These are phyloP conservation scores for Acleris literana DNA, from an alignment of 2,888 invertebrate genomes.

Conservation along the genomic window DNA sequence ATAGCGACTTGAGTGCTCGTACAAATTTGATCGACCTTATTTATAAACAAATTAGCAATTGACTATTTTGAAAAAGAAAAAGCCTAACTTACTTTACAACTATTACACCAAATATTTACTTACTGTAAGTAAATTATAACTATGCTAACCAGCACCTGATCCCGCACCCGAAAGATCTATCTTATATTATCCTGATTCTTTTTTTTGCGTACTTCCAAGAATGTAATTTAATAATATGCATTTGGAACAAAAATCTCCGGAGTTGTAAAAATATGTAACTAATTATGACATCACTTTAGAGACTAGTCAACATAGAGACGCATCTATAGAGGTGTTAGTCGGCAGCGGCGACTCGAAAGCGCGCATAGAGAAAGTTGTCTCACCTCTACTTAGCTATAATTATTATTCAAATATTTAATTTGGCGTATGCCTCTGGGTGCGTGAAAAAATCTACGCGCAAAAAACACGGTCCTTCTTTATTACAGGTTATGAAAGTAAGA, in stretches of 20 bases:
- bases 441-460: conserved; percentile 5
- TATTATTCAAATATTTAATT: conserved; percentile 37
- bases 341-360: conserved; percentile 21
- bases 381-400: conserved; percentile 33
- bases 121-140: too few relatives aligned
- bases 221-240: neutral
- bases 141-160: too few relatives aligned
- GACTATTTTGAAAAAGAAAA: too few relatives aligned
- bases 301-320: neutral
- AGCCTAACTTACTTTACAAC: too few relatives aligned
- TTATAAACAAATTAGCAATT: too few relatives aligned
- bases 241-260: neutral
- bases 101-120: too few relatives aligned
- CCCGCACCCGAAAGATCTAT: too few relatives aligned
- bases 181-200: neutral
- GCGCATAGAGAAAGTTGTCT: conserved; percentile 35
- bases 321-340: conserved; percentile 7
- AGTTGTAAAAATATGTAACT: conserved; percentile 20
- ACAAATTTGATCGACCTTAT: too few relatives aligned
- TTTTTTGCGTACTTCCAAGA: neutral
- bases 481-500: conserved; percentile 16
- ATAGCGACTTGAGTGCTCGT: too few relatives aligned
- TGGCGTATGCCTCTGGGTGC: conserved; percentile 23
- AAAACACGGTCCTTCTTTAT: conserved; percentile 11
- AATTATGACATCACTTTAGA: conserved; percentile 19